phyloP scores from a whole-genome alignment of 2,797 vertebrate species.

The Takifugu rubripes region DNA sequence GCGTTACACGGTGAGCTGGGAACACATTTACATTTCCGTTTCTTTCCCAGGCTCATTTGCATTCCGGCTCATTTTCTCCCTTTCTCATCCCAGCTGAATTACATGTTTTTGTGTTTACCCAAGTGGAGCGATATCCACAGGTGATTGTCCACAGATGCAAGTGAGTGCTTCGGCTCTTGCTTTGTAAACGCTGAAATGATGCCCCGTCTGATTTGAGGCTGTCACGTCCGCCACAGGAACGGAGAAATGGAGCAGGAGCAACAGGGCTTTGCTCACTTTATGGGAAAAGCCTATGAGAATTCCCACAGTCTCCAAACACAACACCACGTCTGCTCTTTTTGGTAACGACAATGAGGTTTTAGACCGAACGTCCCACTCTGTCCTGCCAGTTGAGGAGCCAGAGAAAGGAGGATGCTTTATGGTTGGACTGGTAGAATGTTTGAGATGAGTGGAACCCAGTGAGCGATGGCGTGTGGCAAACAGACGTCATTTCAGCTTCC shows the following conservation, averaged over 20 bases:
- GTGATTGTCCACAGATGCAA: slow-evolving; percentile 26
- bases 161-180: slow-evolving; percentile 6
- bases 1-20: slow-evolving; percentile 34
- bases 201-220: not conserved
- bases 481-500: slow-evolving; percentile 20
- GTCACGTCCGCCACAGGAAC: too few relatives aligned
- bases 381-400: too few relatives aligned
- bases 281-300: too few relatives aligned
- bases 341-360: too few relatives aligned
- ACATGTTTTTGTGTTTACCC: slow-evolving; percentile 32
- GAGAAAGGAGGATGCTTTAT: too few relatives aligned
- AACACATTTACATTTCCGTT: slow-evolving; percentile 53
- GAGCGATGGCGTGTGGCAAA: slow-evolving; percentile 3
- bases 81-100: slow-evolving; percentile 26
- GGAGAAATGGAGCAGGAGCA: too few relatives aligned
- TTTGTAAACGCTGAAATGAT: slow-evolving; percentile 2
- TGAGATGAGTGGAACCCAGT: too few relatives aligned
- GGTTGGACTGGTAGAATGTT: too few relatives aligned
- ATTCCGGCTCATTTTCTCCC: slow-evolving; percentile 41
- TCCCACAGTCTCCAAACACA: too few relatives aligned
- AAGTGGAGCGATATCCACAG: slow-evolving; percentile 4
- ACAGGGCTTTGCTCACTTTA: too few relatives aligned
- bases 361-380: too few relatives aligned
- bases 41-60: slow-evolving; percentile 44
- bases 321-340: too few relatives aligned